phyloP scores from a whole-genome alignment of 2,113 vertebrate genomes.

The Rhinopomastus cyanomelas region DNA sequence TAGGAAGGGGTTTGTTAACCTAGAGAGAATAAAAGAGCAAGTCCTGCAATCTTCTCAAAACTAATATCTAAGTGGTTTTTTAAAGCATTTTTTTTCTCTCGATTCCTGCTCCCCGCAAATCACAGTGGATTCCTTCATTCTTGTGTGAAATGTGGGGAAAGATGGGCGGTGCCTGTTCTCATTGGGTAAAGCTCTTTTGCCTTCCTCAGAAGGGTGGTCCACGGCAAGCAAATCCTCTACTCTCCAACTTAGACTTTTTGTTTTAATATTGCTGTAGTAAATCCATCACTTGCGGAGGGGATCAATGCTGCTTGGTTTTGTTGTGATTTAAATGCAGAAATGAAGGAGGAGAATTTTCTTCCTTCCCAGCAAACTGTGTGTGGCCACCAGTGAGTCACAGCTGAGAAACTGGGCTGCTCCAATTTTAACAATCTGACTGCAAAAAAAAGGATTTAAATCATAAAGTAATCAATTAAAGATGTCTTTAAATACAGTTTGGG shows the following conservation, averaged over 20 bases:
- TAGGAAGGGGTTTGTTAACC: not conserved
- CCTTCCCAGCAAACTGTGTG: not conserved
- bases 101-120: not conserved
- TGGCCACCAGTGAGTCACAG: not conserved
- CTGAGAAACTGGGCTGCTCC: not conserved
- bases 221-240: not conserved
- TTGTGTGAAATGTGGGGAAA: rapidly evolving
- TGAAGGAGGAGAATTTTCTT: not conserved
- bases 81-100: not conserved
- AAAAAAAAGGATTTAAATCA: not conserved
- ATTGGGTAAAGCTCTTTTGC: not conserved
- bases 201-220: not conserved
- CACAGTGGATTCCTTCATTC: not conserved
- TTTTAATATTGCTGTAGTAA: not conserved
- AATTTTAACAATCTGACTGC: not conserved
- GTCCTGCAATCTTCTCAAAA: not conserved
- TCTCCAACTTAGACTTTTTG: not conserved
- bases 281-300: not conserved
- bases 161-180: not conserved
- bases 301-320: not conserved
- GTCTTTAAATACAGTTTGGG: not conserved
- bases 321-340: not conserved
- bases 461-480: not conserved
- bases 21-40: not conserved
- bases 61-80: not conserved